Evolutionary conservation across 1,140 invertebrate species (phyloP), one percentile per base, ranked within the genome.

Genomic region (Saccostrea glomerata): DNA sequence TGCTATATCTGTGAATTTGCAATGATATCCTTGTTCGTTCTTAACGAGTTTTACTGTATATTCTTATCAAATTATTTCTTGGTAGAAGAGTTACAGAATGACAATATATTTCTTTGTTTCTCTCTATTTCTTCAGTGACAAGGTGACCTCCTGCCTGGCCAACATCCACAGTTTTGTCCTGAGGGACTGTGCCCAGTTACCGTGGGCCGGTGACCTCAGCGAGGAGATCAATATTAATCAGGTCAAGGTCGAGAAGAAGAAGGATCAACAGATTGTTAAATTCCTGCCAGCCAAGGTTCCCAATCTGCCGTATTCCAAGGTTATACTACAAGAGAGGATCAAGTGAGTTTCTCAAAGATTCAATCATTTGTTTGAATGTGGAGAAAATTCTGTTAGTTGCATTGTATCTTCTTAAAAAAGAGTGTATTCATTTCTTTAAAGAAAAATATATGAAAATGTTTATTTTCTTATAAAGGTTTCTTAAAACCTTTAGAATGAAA

Each of bases 161-260:
- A 94, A 95, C 90, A 95, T 95, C 82, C 95, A 95, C 89, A 94
- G 93, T 90, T 94, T 92, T 91, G 93, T 94, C 36, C 87, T 95
- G 86, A 89, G 92, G 60, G 94, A 95, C 89, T 94, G 94, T 89
- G 92, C 93, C 30, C 94, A 95, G 91, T 92, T 94, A 84, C 92
- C 94, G 13, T 95, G 94, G 94, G 94, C 94, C 15, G 95, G 95
- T 15, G 93, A 94, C 60, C 77, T 93, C 15, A 92, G 89, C 56
- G 87, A 92, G n/a, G 93, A 94, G 23, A 93, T 95, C 63, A 90
- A 89, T 1, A 86, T 95, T 84, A 92, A 88, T 20, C 88, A 92
- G 25, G 90, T 93, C 23, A 93, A 92, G 87, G 88, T 92, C 55
- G 90, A 93, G 84, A 94, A 95, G 84, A 94, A 94, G 92, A 95